Evolutionary conservation across 1,140 invertebrate genomes (phyloP).

Genomic region (Drosophila sproati): DNA sequence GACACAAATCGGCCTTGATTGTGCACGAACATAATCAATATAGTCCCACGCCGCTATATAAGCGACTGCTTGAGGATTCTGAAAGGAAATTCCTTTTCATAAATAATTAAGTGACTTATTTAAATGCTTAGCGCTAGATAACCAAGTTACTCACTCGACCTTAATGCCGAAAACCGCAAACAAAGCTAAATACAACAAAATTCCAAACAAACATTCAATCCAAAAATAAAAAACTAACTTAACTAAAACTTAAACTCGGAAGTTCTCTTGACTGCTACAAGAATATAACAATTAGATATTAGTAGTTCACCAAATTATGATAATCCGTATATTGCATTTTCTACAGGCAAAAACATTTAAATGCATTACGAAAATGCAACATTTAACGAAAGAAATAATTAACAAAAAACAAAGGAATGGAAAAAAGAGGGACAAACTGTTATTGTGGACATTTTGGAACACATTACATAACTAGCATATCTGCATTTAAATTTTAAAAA

Average conservation of each 20-base stretch:
- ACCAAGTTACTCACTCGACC: not conserved
- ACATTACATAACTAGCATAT: not conserved
- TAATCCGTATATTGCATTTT: too few relatives aligned
- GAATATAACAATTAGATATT: too few relatives aligned
- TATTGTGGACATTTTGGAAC: not conserved
- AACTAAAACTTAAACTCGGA: too few relatives aligned
- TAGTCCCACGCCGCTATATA: constrained; percentile 21
- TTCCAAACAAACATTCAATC: too few relatives aligned
- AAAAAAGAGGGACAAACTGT: not conserved
- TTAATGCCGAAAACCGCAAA: constrained; percentile 4
- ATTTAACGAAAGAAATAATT: too few relatives aligned
- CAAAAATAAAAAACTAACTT: too few relatives aligned
- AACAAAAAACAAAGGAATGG: too few relatives aligned
- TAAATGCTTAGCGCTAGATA: constrained; percentile 22
- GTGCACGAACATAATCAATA: constrained; percentile 70
- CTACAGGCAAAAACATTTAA: too few relatives aligned
- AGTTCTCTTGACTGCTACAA: too few relatives aligned
- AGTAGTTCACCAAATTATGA: too few relatives aligned
- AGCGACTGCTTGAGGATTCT: constrained; percentile 32
- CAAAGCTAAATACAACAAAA: constrained; percentile 11
- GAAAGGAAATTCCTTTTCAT: constrained; percentile 50
- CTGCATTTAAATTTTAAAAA: not conserved
- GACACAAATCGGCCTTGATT: constrained; percentile 42
- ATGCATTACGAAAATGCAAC: too few relatives aligned
- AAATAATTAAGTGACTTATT: constrained; percentile 73